These are phyloP conservation scores for Zeus faber DNA, from an alignment of 2,113 vertebrate genomes.

Conservation along the genomic window DNA sequence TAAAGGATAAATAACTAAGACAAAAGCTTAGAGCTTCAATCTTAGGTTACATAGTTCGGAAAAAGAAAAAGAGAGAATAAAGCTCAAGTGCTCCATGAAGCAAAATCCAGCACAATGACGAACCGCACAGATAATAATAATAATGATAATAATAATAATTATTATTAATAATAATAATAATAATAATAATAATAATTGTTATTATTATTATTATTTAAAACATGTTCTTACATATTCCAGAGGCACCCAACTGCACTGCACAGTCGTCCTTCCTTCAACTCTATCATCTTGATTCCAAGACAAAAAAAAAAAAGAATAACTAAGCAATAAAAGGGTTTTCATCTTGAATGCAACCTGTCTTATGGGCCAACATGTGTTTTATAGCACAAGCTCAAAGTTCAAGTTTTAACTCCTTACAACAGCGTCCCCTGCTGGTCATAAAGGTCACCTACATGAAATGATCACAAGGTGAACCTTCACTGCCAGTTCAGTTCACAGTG, in stretches of 20 bases:
- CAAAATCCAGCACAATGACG: constrained; percentile 45
- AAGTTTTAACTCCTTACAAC: constrained; percentile 54
- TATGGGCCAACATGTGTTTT: constrained; percentile 14
- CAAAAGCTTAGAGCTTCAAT: constrained; percentile 52
- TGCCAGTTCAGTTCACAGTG: constrained; percentile 37
- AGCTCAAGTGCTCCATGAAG: constrained; percentile 39
- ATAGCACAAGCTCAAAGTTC: constrained; percentile 29
- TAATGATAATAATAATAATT: constrained; percentile 36
- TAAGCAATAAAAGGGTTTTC: constrained; percentile 30
- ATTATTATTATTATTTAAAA: too few species aligned
- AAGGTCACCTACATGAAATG: constrained; percentile 21
- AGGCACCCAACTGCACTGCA: constrained; percentile 41
- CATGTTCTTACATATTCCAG: constrained; percentile 24
- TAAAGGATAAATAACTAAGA: constrained; percentile 54
- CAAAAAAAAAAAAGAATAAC: too few species aligned
- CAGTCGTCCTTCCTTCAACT: constrained; percentile 1
- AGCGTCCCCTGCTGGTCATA: constrained; percentile 52
- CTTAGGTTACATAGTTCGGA: constrained; percentile 36
- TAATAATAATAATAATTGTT: too few species aligned
- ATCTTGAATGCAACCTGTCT: constrained; percentile 26
- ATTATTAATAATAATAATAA: constrained; percentile 37
- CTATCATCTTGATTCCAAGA: constrained; percentile 46
- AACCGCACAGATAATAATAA: constrained; percentile 55
- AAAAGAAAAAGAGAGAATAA: constrained; percentile 23
- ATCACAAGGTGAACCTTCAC: constrained; percentile 17